phyloP scores from a whole-genome alignment of 2,797 vertebrate species.

The Limosa lapponica region DNA sequence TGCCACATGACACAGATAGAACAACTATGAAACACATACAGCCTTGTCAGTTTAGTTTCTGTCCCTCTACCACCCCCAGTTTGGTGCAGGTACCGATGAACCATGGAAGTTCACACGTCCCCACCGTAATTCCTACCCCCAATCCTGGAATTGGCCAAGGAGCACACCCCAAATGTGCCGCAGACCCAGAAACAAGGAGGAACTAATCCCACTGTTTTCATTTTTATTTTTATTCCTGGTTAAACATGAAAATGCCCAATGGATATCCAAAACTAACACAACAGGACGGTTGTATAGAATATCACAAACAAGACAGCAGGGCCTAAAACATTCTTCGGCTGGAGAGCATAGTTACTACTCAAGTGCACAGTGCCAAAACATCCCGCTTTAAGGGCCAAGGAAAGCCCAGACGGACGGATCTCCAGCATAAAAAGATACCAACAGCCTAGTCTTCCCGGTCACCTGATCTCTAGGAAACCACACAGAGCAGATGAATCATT shows the following conservation, averaged over 20 bases:
- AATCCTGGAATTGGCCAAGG: background rate
- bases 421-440: slow-evolving; percentile 12
- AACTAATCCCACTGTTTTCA: background rate
- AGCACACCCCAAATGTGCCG: background rate
- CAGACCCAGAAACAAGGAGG: background rate
- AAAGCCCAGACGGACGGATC: background rate
- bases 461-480: slow-evolving; percentile 57
- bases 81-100: background rate
- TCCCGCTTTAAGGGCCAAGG: background rate
- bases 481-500: slow-evolving; percentile 65
- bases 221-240: slow-evolving; percentile 35
- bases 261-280: slow-evolving; percentile 9
- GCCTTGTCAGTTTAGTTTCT: background rate
- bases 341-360: background rate
- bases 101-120: accelerated
- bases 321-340: background rate
- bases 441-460: slow-evolving; percentile 3
- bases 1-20: background rate
- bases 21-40: accelerated
- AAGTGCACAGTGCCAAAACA: slow-evolving; percentile 18
- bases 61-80: background rate
- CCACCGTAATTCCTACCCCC: background rate
- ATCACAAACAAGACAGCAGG: slow-evolving; percentile 1
- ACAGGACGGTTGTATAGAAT: background rate
- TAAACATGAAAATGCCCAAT: slow-evolving; percentile 35